Evolutionary conservation across 2,888 invertebrate species (phyloP).

Genomic region (Hoplodrina blanda): DNA sequence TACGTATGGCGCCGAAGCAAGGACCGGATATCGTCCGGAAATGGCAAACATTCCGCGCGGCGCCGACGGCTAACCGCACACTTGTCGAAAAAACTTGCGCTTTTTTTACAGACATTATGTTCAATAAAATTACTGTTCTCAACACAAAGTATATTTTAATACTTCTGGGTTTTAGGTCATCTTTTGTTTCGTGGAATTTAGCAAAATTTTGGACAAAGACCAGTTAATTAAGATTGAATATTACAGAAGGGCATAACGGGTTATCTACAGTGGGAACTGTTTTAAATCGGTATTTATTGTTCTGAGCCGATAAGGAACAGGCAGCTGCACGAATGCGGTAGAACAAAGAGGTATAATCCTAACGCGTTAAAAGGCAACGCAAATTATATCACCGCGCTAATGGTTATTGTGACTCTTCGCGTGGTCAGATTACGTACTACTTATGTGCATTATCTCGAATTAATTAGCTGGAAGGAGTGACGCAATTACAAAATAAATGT

Average conservation of each 20-base stretch:
- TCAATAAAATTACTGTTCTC: slow-evolving; percentile 55
- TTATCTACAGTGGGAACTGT: slow-evolving; percentile 83
- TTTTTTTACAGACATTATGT: slow-evolving; percentile 66
- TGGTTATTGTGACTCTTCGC: slow-evolving; percentile 72
- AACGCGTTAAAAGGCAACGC: slow-evolving; percentile 79
- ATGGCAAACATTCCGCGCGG: slow-evolving; percentile 88
- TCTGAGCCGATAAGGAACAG: slow-evolving; percentile 81
- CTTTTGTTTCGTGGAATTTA: slow-evolving; percentile 51
- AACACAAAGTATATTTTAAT: slow-evolving; percentile 23
- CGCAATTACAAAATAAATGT: slow-evolving; percentile 68
- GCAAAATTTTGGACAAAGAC: slow-evolving; percentile 57
- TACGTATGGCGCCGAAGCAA: slow-evolving; percentile 76
- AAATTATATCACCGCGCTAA: slow-evolving; percentile 74
- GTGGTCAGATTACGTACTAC: slow-evolving; percentile 74
- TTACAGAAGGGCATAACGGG: slow-evolving; percentile 71
- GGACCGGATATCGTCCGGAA: slow-evolving; percentile 90
- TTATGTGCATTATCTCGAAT: slow-evolving; percentile 82
- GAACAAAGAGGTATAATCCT: slow-evolving; percentile 86
- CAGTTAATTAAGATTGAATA: slow-evolving; percentile 47
- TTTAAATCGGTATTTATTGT: slow-evolving; percentile 86
- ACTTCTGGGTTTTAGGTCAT: slow-evolving; percentile 31
- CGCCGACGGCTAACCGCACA: slow-evolving; percentile 78
- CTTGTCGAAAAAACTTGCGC: slow-evolving; percentile 78
- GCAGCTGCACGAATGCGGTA: slow-evolving; percentile 84
- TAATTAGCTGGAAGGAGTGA: slow-evolving; percentile 77